phyloP scores from a whole-genome alignment of 2,113 vertebrate genomes.

The Oophaga pumilio region DNA sequence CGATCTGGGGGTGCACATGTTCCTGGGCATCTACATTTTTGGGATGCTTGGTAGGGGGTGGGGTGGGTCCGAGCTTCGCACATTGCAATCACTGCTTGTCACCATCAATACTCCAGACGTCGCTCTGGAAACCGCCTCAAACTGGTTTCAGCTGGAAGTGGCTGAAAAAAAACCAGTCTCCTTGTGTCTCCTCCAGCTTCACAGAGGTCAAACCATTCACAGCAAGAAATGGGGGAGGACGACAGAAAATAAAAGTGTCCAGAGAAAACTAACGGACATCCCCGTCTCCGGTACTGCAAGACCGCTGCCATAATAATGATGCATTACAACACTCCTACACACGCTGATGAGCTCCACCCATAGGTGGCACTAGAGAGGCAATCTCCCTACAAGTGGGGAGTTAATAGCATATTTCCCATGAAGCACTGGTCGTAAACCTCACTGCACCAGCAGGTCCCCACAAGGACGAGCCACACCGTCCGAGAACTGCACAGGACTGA shows the following conservation, averaged over 20 bases:
- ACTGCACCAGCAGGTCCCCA: too few species aligned
- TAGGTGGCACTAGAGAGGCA: too few species aligned
- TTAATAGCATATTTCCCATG: too few species aligned
- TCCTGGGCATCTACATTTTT: too few species aligned
- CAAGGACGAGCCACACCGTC: too few species aligned
- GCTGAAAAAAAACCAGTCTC: conserved; percentile 64
- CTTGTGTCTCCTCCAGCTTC: conserved; percentile 56
- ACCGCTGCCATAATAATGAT: background rate
- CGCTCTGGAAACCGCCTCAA: conserved; percentile 62
- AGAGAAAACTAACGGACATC: background rate
- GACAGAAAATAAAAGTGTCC: background rate
- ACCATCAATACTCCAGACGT: conserved; percentile 21
- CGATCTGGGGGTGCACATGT: too few species aligned
- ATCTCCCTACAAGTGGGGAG: too few species aligned
- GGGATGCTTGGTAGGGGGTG: too few species aligned
- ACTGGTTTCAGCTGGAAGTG: conserved; percentile 68
- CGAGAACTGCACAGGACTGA: too few species aligned
- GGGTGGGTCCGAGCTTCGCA: background rate
- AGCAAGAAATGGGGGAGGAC: conserved; percentile 3
- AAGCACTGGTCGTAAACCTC: too few species aligned
- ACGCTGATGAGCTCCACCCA: background rate
- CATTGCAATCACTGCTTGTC: background rate
- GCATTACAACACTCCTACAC: background rate
- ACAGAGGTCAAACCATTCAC: conserved; percentile 67
- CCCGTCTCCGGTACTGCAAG: background rate